Evolutionary conservation across 2,113 vertebrate species (phyloP).

Genomic region (Sylvietta virens): DNA sequence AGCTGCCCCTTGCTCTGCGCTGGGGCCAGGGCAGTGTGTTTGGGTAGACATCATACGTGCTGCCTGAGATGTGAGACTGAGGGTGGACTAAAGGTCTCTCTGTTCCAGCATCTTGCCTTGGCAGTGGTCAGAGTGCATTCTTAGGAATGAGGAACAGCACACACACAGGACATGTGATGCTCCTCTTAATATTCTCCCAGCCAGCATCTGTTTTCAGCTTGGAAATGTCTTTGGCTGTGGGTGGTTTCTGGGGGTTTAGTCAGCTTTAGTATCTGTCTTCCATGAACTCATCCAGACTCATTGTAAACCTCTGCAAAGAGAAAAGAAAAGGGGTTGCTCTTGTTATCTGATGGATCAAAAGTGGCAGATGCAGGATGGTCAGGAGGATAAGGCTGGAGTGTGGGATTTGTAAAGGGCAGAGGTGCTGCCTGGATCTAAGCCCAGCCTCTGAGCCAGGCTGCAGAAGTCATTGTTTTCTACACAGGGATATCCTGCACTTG

Average conservation of each 20-base stretch:
- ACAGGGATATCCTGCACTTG: background rate
- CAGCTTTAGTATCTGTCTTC: background rate
- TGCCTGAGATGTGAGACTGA: background rate
- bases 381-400: background rate
- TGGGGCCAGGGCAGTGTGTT: background rate
- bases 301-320: background rate
- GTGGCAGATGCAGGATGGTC: background rate
- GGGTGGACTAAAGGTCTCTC: background rate
- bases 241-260: background rate
- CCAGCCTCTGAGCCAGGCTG: background rate
- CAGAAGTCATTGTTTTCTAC: background rate
- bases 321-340: background rate
- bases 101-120: background rate
- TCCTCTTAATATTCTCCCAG: background rate
- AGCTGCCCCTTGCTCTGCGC: background rate
- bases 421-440: background rate
- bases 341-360: background rate
- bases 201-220: background rate
- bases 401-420: background rate
- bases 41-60: accelerated
- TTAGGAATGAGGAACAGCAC: background rate
- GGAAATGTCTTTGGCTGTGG: background rate
- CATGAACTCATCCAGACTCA: background rate
- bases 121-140: background rate
- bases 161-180: background rate